Base-by-base conservation (phyloP, 2,113 vertebrate genomes). In the Maccullochella peelii region DNA sequence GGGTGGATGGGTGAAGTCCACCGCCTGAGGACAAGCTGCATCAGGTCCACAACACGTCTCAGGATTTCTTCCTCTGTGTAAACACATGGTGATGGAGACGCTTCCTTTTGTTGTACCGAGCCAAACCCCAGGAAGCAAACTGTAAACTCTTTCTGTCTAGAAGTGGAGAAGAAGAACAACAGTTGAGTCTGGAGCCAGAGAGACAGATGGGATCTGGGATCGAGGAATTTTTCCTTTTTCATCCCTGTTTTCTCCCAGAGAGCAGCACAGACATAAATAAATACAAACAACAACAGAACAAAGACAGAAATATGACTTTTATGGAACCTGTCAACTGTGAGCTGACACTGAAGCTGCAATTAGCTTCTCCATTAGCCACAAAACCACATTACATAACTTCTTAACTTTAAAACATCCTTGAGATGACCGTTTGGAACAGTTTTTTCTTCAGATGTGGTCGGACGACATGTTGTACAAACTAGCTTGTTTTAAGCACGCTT, bases 121-220 rank as follows among this genome's bases (percentile, higher is more conserved):
- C 54, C 61, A 33, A 83, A 84, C 83, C 63, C 42, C 77, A 73
- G 83, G 71, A 81, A 57, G 84, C 74, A 33, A 74, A 83, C 57
- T 76, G 70, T 84, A 76, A 88, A 88, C 69, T 59, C 77, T 27
- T n/a, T 11, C 0, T 5, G 73, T 86, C 77, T 84, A 55, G 54
- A 83, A 77, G 77, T 61, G 74, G 52, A 86, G 80, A 44, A 83
- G 68, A 80, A 83, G 80, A 81, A 84, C 83, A 88, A 90, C 89
- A 88, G 79, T 88, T 86, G 89, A 82, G 86, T 86, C 84, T 90
- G 74, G 70, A 70, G 59, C 36, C 63, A 1, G 16, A 52, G 33
- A n/a, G 49, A 80, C 84, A 50, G 44, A 71, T 72, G 70, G 25
- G 67, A 80, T 57, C 57, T 73, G 58, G 42, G 76, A 86, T 78